Percentiles rank a stretch among this genome's conserved stretches.
phyloP scores from a whole-genome alignment of 2,797 vertebrate genomes.

The Acipenser transmontanus region DNA sequence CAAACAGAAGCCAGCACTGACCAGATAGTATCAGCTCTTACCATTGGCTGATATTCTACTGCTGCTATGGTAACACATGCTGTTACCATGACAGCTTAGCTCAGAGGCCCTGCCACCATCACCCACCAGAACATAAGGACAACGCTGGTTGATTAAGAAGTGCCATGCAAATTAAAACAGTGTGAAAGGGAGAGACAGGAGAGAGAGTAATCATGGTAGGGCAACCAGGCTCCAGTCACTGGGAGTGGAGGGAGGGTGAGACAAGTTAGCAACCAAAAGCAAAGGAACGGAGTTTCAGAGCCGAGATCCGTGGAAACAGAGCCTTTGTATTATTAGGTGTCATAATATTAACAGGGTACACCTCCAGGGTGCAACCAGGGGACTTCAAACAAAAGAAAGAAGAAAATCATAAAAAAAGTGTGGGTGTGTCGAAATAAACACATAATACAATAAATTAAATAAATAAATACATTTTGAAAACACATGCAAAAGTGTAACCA shows the following conservation, averaged over 20 bases:
- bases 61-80: slow-evolving; percentile 41
- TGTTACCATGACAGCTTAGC: slow-evolving; percentile 43
- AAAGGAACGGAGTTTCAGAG: too few species aligned
- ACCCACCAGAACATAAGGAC: slow-evolving; percentile 46
- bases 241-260: slow-evolving; percentile 1
- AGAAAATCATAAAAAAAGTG: too few species aligned
- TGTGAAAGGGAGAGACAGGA: slow-evolving; percentile 10
- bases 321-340: too few species aligned
- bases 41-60: slow-evolving; percentile 39
- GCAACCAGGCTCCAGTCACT: neutral
- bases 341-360: too few species aligned
- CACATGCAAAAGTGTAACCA: too few species aligned
- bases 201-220: too few species aligned
- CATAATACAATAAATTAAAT: too few species aligned
- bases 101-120: slow-evolving; percentile 54
- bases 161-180: slow-evolving; percentile 42
- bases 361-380: too few species aligned
- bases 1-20: slow-evolving; percentile 85
- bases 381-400: too few species aligned
- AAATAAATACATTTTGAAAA: too few species aligned
- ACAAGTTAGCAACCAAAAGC: slow-evolving; percentile 7
- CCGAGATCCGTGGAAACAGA: too few species aligned
- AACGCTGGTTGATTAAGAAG: slow-evolving; percentile 34
- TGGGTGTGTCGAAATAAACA: too few species aligned
- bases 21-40: slow-evolving; percentile 79